Base-by-base conservation (phyloP, 1,140 invertebrate species). In the Notospermus geniculatus region DNA sequence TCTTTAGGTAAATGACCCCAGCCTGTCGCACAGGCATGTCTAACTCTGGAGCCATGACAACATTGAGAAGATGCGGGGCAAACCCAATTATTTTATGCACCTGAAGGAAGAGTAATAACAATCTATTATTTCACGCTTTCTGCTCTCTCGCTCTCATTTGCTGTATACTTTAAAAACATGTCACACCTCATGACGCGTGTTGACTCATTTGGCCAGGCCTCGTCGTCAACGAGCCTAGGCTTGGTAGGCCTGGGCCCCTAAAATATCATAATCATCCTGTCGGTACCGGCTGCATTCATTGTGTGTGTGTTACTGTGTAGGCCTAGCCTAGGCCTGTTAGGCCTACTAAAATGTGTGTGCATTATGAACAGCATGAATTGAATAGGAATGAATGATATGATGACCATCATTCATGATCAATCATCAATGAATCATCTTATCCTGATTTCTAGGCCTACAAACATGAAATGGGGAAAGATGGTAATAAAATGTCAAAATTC, bases 71-170 rank as follows among this genome's bases (percentile, higher is more conserved):
- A 46, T 89, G 87, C 32, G 95, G 95, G 53, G 91, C 89, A 84
- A 99, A 98, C 32, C 95, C 95, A 83, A 95, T 93, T 59, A 96
- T 95, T 84, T 95, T 95, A 75, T 95, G 90, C 71, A 95, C 88
- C 92, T 96, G 74, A 52, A 84, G 83, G 25, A 65, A 46, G 73
- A 62, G 64, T 57, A 59, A 57, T 41, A 22, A 58, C 53, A 29
- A n/a, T 17, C 41, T n/a, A 19, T 41, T 63, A 32, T 54, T 28
- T 2, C 22, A 36, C 27, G 69, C 15, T n/a, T 60, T 23, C 22
- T 23, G 28, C 4, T 19, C 27, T 11, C 7, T 39, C 2, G 30
- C 29, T 22, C 28, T 27, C 28, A 29, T 41, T 11, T 62, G 9
- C 19, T n/a, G 11, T 25, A 50, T 62, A 7, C n/a, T 27, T n/a